Conservation (phyloP, 1,140 invertebrate species). For the Drosophila eugracilis region DNA sequence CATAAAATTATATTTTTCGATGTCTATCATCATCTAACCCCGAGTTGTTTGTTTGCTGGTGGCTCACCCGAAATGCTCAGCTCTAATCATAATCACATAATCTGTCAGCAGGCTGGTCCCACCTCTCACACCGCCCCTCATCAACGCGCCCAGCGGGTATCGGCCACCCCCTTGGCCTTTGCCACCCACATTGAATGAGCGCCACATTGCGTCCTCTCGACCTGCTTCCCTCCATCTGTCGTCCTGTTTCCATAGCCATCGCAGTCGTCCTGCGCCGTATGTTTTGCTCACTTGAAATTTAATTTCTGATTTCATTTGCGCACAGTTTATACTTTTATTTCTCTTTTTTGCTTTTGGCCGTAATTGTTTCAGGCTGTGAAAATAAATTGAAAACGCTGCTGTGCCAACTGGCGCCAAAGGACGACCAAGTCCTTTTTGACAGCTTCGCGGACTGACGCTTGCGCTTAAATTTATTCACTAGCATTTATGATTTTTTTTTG, state of each 20-base stretch:
- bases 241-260: constrained; percentile 10
- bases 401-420: constrained; percentile 69
- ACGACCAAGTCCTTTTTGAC: constrained; percentile 69
- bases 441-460: constrained; percentile 78
- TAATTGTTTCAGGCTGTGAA: constrained; percentile 82
- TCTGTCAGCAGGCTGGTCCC: constrained; percentile 42
- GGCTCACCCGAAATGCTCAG: constrained; percentile 24
- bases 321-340: constrained; percentile 60
- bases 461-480: constrained; percentile 62
- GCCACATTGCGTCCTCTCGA: constrained; percentile 37
- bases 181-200: constrained; percentile 19
- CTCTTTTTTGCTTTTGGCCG: constrained; percentile 40
- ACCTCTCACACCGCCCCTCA: constrained; percentile 21
- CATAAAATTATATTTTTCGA: constrained; percentile 13
- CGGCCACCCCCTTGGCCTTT: constrained; percentile 41
- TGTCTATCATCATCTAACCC: constrained; percentile 49
- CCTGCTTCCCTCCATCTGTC: not conserved
- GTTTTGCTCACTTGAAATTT: constrained; percentile 81
- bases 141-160: constrained; percentile 51
- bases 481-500: constrained; percentile 35
- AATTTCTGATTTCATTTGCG: constrained; percentile 81
- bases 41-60: constrained; percentile 28
- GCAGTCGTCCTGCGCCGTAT: constrained; percentile 57
- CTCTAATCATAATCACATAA: constrained; percentile 61
- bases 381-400: constrained; percentile 77